phyloP scores from a whole-genome alignment of 2,113 vertebrate genomes.

The Chlamydotis undulata region DNA sequence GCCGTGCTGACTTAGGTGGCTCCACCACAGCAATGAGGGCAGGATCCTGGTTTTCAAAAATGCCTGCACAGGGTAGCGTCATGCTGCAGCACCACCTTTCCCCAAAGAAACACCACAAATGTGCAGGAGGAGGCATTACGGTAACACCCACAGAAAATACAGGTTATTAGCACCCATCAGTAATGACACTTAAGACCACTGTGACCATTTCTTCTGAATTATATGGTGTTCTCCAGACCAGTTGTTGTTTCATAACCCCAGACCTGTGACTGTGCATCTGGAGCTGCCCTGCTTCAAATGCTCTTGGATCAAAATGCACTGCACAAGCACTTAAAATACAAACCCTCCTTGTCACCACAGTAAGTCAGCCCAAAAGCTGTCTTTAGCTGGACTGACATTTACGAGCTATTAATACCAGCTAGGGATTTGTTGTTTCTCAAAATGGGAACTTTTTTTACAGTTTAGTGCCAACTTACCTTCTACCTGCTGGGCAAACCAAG shows the following conservation, averaged over 20 bases:
- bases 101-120: neutral
- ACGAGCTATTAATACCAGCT: neutral
- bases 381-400: neutral
- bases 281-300: neutral
- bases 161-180: neutral
- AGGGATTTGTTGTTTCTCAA: neutral
- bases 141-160: neutral
- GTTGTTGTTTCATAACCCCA: neutral
- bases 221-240: neutral
- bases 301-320: neutral
- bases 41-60: neutral
- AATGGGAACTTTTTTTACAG: neutral
- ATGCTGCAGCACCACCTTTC: neutral
- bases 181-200: neutral
- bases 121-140: neutral
- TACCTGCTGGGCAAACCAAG: neutral
- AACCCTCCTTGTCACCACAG: neutral
- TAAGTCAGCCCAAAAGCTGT: neutral
- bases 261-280: neutral
- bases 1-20: neutral
- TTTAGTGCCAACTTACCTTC: neutral
- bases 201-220: neutral
- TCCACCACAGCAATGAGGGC: neutral
- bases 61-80: neutral
- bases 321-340: neutral